phyloP scores from a whole-genome alignment of 2,797 vertebrate genomes.

The Sebastes miniatus region DNA sequence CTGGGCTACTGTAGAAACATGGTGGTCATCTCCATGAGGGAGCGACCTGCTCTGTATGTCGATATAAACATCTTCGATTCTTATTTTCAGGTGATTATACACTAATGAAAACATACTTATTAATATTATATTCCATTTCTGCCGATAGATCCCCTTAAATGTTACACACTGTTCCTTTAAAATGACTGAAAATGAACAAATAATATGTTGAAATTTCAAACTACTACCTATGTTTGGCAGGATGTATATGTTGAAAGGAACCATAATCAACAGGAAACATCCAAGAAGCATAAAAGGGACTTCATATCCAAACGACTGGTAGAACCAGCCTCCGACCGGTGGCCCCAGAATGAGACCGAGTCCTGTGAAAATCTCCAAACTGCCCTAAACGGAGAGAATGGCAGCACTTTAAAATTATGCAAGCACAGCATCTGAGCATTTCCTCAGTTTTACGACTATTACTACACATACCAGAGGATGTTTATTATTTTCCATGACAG shows the following conservation, averaged over 20 bases:
- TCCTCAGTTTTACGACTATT: not conserved
- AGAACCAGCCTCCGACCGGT: slow-evolving; percentile 93
- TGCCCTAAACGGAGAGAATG: slow-evolving; percentile 81
- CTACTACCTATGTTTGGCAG: slow-evolving; percentile 88
- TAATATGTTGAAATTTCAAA: not conserved
- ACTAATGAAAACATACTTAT: too few species aligned
- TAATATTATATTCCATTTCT: too few species aligned
- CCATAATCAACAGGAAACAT: slow-evolving; percentile 86
- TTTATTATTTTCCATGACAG: not conserved
- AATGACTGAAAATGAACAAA: not conserved
- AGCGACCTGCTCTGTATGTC: too few species aligned
- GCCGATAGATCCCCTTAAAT: too few species aligned
- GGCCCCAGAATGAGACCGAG: slow-evolving; percentile 93
- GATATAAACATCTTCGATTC: too few species aligned
- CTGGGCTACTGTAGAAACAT: too few species aligned
- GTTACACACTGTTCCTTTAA: too few species aligned
- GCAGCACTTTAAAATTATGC: not conserved
- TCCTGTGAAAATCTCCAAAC: slow-evolving; percentile 92
- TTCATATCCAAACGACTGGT: slow-evolving; percentile 93
- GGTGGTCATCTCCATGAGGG: too few species aligned
- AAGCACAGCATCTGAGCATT: not conserved
- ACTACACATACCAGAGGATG: not conserved
- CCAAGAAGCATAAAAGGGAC: slow-evolving; percentile 91
- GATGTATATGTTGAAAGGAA: slow-evolving; percentile 91
- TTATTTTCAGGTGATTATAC: too few species aligned